Base-by-base conservation (phyloP, 2,888 invertebrate species). In the Mactromeris polynyma region DNA sequence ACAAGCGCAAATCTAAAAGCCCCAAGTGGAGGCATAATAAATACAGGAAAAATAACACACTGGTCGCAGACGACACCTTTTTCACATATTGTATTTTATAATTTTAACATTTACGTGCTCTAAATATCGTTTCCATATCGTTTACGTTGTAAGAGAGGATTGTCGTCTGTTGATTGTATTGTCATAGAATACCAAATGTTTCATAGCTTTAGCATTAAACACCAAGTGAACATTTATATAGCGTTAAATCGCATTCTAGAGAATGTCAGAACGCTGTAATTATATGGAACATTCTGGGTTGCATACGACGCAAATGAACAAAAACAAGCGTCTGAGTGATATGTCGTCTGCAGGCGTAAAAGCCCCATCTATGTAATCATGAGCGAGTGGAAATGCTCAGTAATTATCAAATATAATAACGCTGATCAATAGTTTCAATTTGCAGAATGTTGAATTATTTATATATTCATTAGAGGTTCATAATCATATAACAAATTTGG, bases 381-480 rank as follows among this genome's bases (percentile, higher is more conserved):
- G 36, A 19, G 11, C 73, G 31, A 33, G 14, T 73, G 73, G 36
- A 73, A 73, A 7, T 73, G 17, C 36, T 73, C 73, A 0, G 31
- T 73, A 73, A 36, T 36, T 73, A 73, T 40, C 26, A 73, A 33
- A 46, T 31, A 46, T 42, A 73, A 69, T 73, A 26, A 78, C 14
- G 36, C 19, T 31, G 51, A 82, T 86, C 86, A 36, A 86, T 86
- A 86, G 36, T 82, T 86, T 82, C 82, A 86, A 86, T 86, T 86
- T 86, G 86, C 78, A 40, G 81, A 82, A 82, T 54, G 38, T 46
- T 86, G 78, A 86, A 82, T 54, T 86, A 86, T 86, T 86, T 58
- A 82, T 82, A 69, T 81, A 54, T 40, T 51, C 51, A 73, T 81
- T 82, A 69, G 77, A 33, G 1, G n/a, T 26, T 64, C 11, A 64